Evolutionary conservation across 2,113 vertebrate species (phyloP), one percentile per base, ranked within the genome.

Genomic region (Podocnemis expansa): DNA sequence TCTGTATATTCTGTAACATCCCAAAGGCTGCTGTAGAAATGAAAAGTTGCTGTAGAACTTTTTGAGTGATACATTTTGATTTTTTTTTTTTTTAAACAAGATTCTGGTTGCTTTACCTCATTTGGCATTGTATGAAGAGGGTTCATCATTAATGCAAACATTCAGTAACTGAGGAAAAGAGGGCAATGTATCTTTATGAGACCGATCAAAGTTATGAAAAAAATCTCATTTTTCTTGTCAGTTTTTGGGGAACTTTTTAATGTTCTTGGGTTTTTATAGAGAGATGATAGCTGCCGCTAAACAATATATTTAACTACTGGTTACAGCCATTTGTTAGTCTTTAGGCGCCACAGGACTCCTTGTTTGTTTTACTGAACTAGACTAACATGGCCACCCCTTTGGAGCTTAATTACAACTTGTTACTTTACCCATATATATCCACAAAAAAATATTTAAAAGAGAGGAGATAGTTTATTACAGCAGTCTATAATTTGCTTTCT

Each of bases 1-100:
- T 95, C 81, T 96, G 45, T 91, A 96, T 94, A 88, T 88, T 54
- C 56, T 88, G 13, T 95, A 96, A 93, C 76, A 54, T 82, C 89
- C 52, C 78, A 90, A 88, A 93, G 80, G 90, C 86, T 93, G 75
- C 80, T 89, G 89, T 88, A 83, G 89, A 94, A 97, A 91, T 29
- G 4, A 95, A 54, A 88, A 80, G 49, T 90, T 91, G 51, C 73
- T 94, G 87, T 76, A 49, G 80, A 95, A 54, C 38, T 89, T 94
- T 93, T 52, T 49, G 43, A 89, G 9, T 91, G 25, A 75, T 73
- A 19, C 81, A 43, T 89, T 89, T 55, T 49, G 51, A 27, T 49
- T 24, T 25, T 49, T 31, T 19, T 43, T 27, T 81, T 54, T 22
- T 54, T 55, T 51, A 19, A 10, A 45, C n/a, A 58, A 92, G 75